Evolutionary conservation across 1,140 invertebrate species (phyloP).

Genomic region (Mylabris phalerata): DNA sequence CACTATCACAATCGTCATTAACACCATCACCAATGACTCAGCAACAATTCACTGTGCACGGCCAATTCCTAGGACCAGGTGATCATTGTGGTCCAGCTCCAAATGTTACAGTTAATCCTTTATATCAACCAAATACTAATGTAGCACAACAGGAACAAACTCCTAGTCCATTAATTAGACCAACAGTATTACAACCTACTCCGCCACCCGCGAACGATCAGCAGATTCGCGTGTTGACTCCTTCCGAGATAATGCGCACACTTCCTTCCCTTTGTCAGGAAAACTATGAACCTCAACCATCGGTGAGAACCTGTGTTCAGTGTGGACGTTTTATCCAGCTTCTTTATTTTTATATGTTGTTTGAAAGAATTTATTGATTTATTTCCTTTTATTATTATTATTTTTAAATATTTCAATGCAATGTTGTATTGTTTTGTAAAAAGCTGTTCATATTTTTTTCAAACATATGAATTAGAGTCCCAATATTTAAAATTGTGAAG

Average conservation of each 20-base stretch:
- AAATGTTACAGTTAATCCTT: conserved; percentile 54
- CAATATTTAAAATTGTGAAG: too few relatives aligned
- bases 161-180: conserved; percentile 8
- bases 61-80: conserved; percentile 38
- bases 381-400: background rate
- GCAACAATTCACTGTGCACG: conserved; percentile 41
- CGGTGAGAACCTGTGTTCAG: conserved; percentile 49
- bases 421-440: background rate
- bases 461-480: too few relatives aligned
- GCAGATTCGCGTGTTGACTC: conserved; percentile 77
- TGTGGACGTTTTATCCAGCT: conserved; percentile 25
- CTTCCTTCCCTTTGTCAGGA: conserved; percentile 70
- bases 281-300: conserved; percentile 55
- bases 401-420: background rate
- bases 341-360: conserved; percentile 26
- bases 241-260: conserved; percentile 80
- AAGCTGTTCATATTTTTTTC: too few relatives aligned
- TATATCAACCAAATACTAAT: conserved; percentile 33
- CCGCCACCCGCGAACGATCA: conserved; percentile 51
- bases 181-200: conserved; percentile 29
- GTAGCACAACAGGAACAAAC: conserved; percentile 3
- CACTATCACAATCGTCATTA: conserved; percentile 24
- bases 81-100: conserved; percentile 44
- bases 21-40: conserved; percentile 34
- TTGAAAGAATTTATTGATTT: background rate